Conservation (phyloP, 2,888 invertebrate genomes). For the Calameuta idolon region DNA sequence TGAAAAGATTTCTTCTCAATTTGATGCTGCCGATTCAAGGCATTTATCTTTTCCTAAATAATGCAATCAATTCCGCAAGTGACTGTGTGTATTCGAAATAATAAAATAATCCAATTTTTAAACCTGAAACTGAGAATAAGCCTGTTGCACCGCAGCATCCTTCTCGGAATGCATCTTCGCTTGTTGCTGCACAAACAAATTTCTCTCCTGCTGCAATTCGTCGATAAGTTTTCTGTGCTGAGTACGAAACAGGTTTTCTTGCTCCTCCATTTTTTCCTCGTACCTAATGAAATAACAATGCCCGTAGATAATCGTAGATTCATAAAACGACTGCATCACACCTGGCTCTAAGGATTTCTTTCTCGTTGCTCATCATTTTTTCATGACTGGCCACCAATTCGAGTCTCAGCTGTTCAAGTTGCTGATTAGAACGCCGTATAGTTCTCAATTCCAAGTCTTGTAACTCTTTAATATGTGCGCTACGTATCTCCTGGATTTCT, state of each 20-base stretch:
- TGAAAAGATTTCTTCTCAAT: conserved; percentile 71
- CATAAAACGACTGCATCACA: conserved; percentile 33
- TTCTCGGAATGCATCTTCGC: conserved; percentile 44
- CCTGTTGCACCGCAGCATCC: conserved; percentile 42
- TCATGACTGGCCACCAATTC: conserved; percentile 75
- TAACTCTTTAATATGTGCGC: conserved; percentile 76
- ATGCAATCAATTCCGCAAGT: conserved; percentile 1
- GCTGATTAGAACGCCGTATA: conserved; percentile 73
- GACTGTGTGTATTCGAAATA: conserved; percentile 4
- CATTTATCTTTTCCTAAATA: conserved; percentile 48
- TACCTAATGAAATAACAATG: conserved; percentile 33
- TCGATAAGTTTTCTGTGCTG: conserved; percentile 49
- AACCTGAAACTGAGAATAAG: conserved; percentile 46
- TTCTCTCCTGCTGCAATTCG: conserved; percentile 48
- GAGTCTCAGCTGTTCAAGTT: conserved; percentile 72
- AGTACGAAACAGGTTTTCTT: conserved; percentile 45
- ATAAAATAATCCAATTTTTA: conserved; percentile 1
- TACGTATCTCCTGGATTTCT: conserved; percentile 77
- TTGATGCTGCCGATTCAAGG: conserved; percentile 52
- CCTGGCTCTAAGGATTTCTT: conserved; percentile 72
- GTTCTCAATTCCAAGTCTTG: conserved; percentile 74
- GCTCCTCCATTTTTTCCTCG: conserved; percentile 56
- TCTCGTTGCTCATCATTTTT: conserved; percentile 73
- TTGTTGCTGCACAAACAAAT: conserved; percentile 45
- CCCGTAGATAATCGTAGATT: neutral